phyloP scores from a whole-genome alignment of 1,140 invertebrate species.

The Calliopsis andreniformis region DNA sequence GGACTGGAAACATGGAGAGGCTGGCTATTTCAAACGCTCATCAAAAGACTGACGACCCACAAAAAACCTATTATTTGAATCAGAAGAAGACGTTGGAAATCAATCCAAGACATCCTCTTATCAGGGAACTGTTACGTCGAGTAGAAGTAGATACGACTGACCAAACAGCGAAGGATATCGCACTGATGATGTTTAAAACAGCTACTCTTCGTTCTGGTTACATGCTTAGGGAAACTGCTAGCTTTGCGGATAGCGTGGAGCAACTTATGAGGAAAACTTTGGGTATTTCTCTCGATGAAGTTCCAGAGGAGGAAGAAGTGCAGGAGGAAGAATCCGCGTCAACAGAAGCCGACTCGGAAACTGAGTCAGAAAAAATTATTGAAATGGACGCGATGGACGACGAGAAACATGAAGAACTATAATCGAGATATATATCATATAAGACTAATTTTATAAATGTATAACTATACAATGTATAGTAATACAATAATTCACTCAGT shows the following conservation, averaged over 20 bases:
- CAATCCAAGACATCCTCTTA: conserved; percentile 98
- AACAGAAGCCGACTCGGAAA: conserved; percentile 81
- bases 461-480: conserved; percentile 65
- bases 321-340: conserved; percentile 79
- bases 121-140: conserved; percentile 93
- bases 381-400: conserved; percentile 78
- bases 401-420: conserved; percentile 76
- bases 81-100: conserved; percentile 99
- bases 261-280: conserved; percentile 91
- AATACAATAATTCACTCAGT: conserved; percentile 9
- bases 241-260: conserved; percentile 94
- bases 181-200: conserved; percentile 95
- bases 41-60: conserved; percentile 96
- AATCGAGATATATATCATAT: conserved; percentile 32
- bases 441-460: conserved; percentile 44
- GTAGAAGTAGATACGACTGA: conserved; percentile 92
- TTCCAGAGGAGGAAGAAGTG: conserved; percentile 83
- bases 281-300: conserved; percentile 90
- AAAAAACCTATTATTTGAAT: conserved; percentile 94
- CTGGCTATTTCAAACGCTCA: conserved; percentile 98
- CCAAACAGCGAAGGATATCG: conserved; percentile 91
- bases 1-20: conserved; percentile 99
- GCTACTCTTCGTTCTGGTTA: conserved; percentile 96
- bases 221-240: conserved; percentile 91
- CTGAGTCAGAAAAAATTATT: conserved; percentile 81